Conservation (phyloP, 1,140 invertebrate genomes). For the Tetraneura akinire region DNA sequence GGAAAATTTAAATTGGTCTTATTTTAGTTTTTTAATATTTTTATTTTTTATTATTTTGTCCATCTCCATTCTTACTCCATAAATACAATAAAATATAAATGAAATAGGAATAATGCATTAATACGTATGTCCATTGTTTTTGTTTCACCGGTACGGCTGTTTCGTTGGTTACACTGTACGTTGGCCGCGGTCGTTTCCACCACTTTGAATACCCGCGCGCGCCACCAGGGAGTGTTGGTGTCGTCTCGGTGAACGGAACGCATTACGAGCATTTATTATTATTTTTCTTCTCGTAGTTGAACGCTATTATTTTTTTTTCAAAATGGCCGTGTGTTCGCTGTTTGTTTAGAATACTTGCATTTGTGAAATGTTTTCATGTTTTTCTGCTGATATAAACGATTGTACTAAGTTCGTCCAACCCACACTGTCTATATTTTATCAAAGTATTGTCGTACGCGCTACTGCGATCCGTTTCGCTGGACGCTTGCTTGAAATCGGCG, state of each 20-base stretch:
- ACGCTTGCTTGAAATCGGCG: not conserved
- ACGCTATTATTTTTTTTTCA: conserved; percentile 31
- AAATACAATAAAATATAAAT: no score
- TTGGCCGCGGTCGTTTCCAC: conserved; percentile 30
- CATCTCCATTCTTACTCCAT: no score
- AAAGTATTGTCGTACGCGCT: not conserved
- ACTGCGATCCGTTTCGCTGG: not conserved
- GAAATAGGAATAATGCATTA: no score
- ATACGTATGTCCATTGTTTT: conserved; percentile 9
- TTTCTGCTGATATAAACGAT: not conserved
- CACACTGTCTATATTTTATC: not conserved
- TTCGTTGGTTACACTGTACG: conserved; percentile 12
- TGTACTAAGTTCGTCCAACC: not conserved
- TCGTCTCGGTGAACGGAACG: conserved; percentile 42
- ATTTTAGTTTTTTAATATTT: no score
- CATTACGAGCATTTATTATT: conserved; percentile 31
- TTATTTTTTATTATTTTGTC: no score
- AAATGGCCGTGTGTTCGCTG: conserved; percentile 47
- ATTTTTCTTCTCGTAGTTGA: not conserved
- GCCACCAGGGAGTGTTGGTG: not conserved
- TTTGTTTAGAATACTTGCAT: conserved; percentile 12
- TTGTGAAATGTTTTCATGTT: conserved; percentile 29
- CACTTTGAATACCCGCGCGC: conserved; percentile 17
- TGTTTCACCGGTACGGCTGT: not conserved
- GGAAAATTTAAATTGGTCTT: no score